These are phyloP conservation scores for Danaus melanippus DNA, from an alignment of 1,140 invertebrate genomes.

Conservation along the genomic window DNA sequence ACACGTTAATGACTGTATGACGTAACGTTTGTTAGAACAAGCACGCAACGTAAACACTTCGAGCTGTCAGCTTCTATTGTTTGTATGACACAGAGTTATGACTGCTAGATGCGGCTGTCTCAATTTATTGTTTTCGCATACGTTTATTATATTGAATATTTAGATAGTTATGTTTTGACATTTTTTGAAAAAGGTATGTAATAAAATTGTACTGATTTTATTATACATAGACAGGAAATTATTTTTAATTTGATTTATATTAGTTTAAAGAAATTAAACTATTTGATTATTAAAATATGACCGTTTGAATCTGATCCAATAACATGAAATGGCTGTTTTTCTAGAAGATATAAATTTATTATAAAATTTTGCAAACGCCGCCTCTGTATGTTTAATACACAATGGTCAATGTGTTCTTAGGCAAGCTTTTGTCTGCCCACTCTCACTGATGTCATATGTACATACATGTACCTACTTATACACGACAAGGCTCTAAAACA, in stretches of 20 bases:
- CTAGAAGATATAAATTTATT: too few relatives aligned
- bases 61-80: constrained; percentile 44
- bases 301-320: too few relatives aligned
- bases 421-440: constrained; percentile 53
- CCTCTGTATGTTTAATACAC: constrained; percentile 8
- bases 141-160: too few relatives aligned
- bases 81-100: constrained; percentile 20
- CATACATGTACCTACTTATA: constrained; percentile 15
- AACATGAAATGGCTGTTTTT: too few relatives aligned
- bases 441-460: constrained; percentile 59
- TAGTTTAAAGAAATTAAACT: too few relatives aligned
- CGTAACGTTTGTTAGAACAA: constrained; percentile 35
- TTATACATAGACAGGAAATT: too few relatives aligned
- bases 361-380: neutral
- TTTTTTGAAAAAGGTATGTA: too few relatives aligned
- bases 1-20: constrained; percentile 16
- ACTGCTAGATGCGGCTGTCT: constrained; percentile 1
- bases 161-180: too few relatives aligned
- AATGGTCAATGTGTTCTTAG: constrained; percentile 19
- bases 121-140: neutral
- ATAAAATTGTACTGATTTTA: too few relatives aligned
- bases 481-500: constrained; percentile 9
- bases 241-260: too few relatives aligned
- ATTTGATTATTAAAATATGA: too few relatives aligned
- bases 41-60: constrained; percentile 38